A percentile compares a stretch with the other conserved stretches of the same genome.
Evolutionary conservation across 2,797 vertebrate genomes (phyloP).

Genomic region (Adrianichthys oophorus): DNA sequence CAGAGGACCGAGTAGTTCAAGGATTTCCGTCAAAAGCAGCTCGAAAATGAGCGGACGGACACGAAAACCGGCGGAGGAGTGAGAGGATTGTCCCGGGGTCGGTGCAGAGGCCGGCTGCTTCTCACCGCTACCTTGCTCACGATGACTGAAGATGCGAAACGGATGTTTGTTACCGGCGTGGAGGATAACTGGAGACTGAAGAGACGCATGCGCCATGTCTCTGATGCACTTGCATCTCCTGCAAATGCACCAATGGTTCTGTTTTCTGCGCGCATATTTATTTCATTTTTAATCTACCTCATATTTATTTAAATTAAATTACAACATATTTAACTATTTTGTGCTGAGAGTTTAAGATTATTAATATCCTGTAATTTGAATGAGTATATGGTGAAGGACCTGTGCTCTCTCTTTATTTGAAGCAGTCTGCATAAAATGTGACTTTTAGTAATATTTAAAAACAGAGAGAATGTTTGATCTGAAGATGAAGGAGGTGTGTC

Average conservation of each 20-base stretch:
- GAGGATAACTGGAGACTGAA: constrained; percentile 10
- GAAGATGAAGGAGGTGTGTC: constrained; percentile 89
- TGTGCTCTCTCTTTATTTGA: too few relatives aligned
- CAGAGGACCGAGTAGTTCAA: background rate
- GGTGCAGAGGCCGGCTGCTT: constrained; percentile 21
- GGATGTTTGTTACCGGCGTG: too few relatives aligned
- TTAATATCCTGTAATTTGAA: too few relatives aligned
- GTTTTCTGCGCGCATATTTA: constrained; percentile 7
- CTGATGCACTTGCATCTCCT: constrained; percentile 51
- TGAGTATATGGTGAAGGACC: too few relatives aligned
- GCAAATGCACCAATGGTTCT: constrained; percentile 13
- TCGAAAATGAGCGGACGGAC: constrained; percentile 35
- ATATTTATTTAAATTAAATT: constrained; percentile 17
- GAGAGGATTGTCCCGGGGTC: constrained; percentile 1
- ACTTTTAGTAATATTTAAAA: background rate
- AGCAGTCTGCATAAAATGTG: background rate
- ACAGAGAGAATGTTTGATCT: constrained; percentile 65
- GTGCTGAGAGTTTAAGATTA: too few relatives aligned
- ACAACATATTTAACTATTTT: background rate
- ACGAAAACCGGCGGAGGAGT: constrained; percentile 3
- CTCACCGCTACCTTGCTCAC: constrained; percentile 21
- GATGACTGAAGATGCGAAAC: constrained; percentile 12
- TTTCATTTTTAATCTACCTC: constrained; percentile 33
- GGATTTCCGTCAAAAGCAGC: constrained; percentile 1
- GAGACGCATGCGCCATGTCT: constrained; percentile 44